Percentiles rank a stretch among this genome's conserved stretches.
Conservation (phyloP, 2,797 vertebrate genomes). For the Parambassis ranga region DNA sequence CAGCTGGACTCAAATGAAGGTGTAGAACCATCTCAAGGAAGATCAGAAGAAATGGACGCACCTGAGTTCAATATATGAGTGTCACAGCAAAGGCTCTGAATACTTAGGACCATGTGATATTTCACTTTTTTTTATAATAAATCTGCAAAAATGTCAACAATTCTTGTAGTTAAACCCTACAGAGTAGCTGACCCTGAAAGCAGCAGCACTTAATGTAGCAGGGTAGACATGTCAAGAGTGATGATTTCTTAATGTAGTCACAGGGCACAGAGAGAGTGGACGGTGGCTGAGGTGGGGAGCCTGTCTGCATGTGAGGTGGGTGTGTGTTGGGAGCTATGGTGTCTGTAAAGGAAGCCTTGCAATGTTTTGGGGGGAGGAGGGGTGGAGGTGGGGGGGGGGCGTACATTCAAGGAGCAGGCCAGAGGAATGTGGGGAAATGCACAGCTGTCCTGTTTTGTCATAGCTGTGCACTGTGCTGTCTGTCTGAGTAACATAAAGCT, state of each 20-base stretch:
- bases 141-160: too few relatives aligned
- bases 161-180: slow-evolving; percentile 23
- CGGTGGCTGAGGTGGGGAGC: slow-evolving; percentile 15
- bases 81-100: too few relatives aligned
- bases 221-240: slow-evolving; percentile 55
- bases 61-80: too few relatives aligned
- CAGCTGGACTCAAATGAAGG: too few relatives aligned
- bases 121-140: too few relatives aligned
- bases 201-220: slow-evolving; percentile 24
- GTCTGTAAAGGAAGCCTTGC: slow-evolving; percentile 51
- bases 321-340: slow-evolving; percentile 19
- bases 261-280: slow-evolving; percentile 11
- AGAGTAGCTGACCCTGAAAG: slow-evolving; percentile 7
- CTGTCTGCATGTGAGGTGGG: slow-evolving; percentile 12
- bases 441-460: slow-evolving; percentile 81
- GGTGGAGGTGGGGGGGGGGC: background rate
- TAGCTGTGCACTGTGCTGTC: slow-evolving; percentile 54
- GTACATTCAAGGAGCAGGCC: slow-evolving; percentile 54
- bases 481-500: slow-evolving; percentile 67
- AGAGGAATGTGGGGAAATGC: slow-evolving; percentile 73
- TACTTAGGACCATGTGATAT: too few relatives aligned
- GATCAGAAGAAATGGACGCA: too few relatives aligned
- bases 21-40: too few relatives aligned
- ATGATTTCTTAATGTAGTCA: slow-evolving; percentile 72
- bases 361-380: slow-evolving; percentile 35